A percentile compares a stretch with the other conserved stretches of the same genome.
phyloP scores from a whole-genome alignment of 2,888 invertebrate genomes.

The Euplexia lucipara region DNA sequence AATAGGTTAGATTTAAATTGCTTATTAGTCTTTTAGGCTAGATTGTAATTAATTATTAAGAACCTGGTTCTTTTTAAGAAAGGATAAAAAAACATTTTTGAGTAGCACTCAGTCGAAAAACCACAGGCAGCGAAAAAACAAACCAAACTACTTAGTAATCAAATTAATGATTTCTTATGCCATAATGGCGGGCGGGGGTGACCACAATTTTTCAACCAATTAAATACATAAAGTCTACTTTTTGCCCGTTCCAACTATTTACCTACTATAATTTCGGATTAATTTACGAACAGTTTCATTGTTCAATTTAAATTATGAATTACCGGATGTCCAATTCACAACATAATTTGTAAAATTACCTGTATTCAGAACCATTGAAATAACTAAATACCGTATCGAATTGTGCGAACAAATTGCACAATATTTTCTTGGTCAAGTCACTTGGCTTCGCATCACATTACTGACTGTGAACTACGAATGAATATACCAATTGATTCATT shows the following conservation, averaged over 20 bases:
- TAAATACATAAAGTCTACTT: neutral
- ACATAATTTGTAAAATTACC: constrained; percentile 33
- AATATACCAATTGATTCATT: constrained; percentile 28
- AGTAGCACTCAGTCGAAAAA: too few relatives aligned
- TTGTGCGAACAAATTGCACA: constrained; percentile 11
- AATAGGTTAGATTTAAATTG: too few relatives aligned
- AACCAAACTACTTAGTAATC: too few relatives aligned
- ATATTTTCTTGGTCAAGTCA: constrained; percentile 21
- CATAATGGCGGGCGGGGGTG: neutral
- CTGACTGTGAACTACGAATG: neutral
- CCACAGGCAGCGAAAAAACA: too few relatives aligned
- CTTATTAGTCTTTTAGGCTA: too few relatives aligned
- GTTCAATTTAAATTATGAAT: constrained; percentile 32
- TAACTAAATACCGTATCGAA: constrained; percentile 21
- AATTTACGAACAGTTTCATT: constrained; percentile 4
- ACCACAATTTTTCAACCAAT: constrained; percentile 9
- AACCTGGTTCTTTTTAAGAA: too few relatives aligned
- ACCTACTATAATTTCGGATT: constrained; percentile 9
- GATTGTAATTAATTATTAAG: too few relatives aligned
- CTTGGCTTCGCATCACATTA: constrained; percentile 16
- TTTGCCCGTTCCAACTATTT: neutral
- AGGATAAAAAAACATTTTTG: too few relatives aligned
- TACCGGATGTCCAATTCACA: constrained; percentile 32
- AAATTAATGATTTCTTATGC: neutral
- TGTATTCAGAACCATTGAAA: neutral